These are phyloP conservation scores for Hydraecia micacea DNA, from an alignment of 2,888 invertebrate species.

Conservation along the genomic window DNA sequence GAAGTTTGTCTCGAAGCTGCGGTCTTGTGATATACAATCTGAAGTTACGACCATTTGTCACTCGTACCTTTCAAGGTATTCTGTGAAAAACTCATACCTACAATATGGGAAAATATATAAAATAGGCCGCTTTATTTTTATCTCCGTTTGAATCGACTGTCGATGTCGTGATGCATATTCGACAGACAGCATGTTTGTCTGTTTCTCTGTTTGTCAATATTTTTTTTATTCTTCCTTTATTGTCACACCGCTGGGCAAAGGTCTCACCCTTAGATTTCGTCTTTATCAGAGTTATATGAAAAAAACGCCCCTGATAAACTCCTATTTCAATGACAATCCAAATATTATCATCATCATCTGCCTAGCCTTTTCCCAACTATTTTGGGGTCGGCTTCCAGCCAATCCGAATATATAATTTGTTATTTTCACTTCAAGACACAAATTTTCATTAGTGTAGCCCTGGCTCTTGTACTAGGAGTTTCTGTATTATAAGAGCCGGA, in stretches of 20 bases:
- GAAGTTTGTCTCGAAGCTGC: constrained; percentile 62
- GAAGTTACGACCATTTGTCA: constrained; percentile 62
- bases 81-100: constrained; percentile 12
- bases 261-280: background rate
- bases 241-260: background rate
- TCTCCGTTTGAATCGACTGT: background rate
- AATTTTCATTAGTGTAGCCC: too few species aligned
- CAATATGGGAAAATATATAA: constrained; percentile 3
- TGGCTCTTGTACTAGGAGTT: background rate
- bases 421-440: too few species aligned
- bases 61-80: constrained; percentile 39
- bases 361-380: too few species aligned
- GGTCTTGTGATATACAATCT: constrained; percentile 61
- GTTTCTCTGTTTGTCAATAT: background rate
- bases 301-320: background rate
- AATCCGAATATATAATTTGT: background rate
- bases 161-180: too few species aligned
- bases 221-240: background rate
- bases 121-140: background rate
- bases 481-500: background rate
- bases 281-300: background rate
- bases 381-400: too few species aligned
- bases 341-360: too few species aligned
- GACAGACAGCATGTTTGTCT: background rate
- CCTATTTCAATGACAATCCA: background rate